Evolutionary conservation across 2,113 vertebrate species (phyloP).

Genomic region (Aldabrachelys gigantea): DNA sequence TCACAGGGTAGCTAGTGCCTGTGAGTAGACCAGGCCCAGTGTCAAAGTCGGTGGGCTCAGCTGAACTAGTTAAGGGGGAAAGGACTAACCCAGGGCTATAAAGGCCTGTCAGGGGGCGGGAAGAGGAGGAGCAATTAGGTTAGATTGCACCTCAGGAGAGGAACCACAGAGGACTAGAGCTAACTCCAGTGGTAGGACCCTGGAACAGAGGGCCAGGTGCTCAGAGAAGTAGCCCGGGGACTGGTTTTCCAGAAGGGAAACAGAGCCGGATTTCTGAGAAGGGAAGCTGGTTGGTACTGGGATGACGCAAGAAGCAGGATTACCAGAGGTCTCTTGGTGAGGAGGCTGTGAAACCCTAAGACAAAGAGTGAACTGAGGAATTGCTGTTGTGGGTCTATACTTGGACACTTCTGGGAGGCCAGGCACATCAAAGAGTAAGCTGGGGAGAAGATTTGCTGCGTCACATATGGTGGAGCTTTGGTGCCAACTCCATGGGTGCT

Average conservation of each 20-base stretch:
- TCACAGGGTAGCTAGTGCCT: not conserved
- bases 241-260: not conserved
- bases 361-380: not conserved
- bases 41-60: not conserved
- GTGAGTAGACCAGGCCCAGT: not conserved
- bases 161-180: not conserved
- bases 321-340: not conserved
- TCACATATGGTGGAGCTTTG: not conserved
- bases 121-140: not conserved
- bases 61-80: not conserved
- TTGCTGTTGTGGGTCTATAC: not conserved
- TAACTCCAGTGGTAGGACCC: not conserved
- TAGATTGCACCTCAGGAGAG: not conserved
- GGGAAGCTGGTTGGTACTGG: not conserved
- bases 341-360: not conserved
- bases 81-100: not conserved
- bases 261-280: not conserved
- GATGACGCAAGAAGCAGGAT: not conserved
- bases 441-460: not conserved
- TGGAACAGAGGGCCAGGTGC: not conserved
- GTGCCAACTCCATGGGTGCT: too few species aligned
- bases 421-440: not conserved
- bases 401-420: not conserved
- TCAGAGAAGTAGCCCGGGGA: not conserved
- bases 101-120: not conserved